Percentiles rank a stretch among this genome's conserved stretches.
Conservation (phyloP, 1,140 invertebrate species). For the Palaemon carinicauda region DNA sequence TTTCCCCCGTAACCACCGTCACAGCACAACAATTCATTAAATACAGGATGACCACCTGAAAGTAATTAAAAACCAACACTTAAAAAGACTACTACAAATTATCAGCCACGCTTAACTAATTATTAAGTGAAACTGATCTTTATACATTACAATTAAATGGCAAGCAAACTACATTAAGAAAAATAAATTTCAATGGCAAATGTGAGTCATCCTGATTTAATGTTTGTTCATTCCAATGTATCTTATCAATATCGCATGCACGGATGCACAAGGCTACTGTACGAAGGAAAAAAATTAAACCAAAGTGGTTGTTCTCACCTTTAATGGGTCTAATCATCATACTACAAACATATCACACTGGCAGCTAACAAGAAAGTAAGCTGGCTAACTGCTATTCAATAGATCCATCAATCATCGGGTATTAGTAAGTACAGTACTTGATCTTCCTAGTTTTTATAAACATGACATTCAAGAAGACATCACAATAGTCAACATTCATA, state of each 20-base stretch:
- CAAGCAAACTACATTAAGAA: slow-evolving; percentile 55
- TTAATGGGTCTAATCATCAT: slow-evolving; percentile 57
- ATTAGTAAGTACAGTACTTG: slow-evolving; percentile 41
- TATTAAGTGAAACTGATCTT: slow-evolving; percentile 41
- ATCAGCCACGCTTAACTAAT: slow-evolving; percentile 52
- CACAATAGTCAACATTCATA: slow-evolving; percentile 56
- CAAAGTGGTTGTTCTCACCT: slow-evolving; percentile 57
- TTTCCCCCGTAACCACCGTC: slow-evolving; percentile 57
- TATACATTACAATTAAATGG: slow-evolving; percentile 33
- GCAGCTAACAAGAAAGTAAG: slow-evolving; percentile 55
- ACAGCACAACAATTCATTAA: slow-evolving; percentile 59
- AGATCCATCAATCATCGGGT: slow-evolving; percentile 51
- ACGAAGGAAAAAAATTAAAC: slow-evolving; percentile 54
- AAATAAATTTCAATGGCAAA: slow-evolving; percentile 30
- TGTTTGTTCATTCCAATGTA: slow-evolving; percentile 57
- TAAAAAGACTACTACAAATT: slow-evolving; percentile 56
- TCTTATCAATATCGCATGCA: slow-evolving; percentile 53
- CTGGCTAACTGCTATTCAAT: slow-evolving; percentile 49
- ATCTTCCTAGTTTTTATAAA: slow-evolving; percentile 33
- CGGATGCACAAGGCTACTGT: slow-evolving; percentile 57
- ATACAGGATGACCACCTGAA: slow-evolving; percentile 61
- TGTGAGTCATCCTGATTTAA: slow-evolving; percentile 58
- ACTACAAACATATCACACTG: slow-evolving; percentile 58
- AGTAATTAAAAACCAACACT: slow-evolving; percentile 59
- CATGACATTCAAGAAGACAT: slow-evolving; percentile 55